phyloP scores from a whole-genome alignment of 2,113 vertebrate genomes.

The Lophotis ruficrista region DNA sequence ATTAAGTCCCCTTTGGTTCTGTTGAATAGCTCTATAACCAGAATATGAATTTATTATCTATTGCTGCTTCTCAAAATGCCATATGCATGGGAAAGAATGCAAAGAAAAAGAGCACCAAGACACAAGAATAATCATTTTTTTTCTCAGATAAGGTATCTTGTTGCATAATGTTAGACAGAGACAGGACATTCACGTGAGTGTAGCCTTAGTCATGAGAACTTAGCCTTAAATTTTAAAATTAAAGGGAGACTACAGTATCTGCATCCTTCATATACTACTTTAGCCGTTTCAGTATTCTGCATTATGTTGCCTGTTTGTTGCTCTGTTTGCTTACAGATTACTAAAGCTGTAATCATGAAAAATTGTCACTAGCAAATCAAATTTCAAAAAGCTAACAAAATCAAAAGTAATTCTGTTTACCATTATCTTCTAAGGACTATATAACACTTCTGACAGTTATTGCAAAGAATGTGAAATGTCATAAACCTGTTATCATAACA shows the following conservation, averaged over 20 bases:
- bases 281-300: not conserved
- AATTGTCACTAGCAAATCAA: not conserved
- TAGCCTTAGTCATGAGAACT: not conserved
- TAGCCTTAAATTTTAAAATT: not conserved
- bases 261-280: not conserved
- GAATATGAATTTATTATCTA: not conserved
- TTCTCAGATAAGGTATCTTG: not conserved
- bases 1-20: not conserved
- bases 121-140: not conserved
- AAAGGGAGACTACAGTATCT: not conserved
- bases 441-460: not conserved
- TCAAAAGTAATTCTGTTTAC: not conserved
- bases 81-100: not conserved
- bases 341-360: not conserved
- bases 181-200: not conserved
- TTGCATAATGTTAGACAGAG: not conserved
- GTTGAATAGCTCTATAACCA: not conserved
- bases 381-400: slow-evolving; percentile 12
- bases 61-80: not conserved
- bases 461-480: not conserved
- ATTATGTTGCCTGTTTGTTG: not conserved
- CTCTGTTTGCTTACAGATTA: not conserved
- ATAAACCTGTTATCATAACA: not conserved
- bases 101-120: not conserved
- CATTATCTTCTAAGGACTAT: not conserved